Percentiles rank a stretch among this genome's conserved stretches.
These are phyloP conservation scores for Halictus quadricinctus DNA, from an alignment of 2,888 invertebrate genomes.

Conservation along the genomic window DNA sequence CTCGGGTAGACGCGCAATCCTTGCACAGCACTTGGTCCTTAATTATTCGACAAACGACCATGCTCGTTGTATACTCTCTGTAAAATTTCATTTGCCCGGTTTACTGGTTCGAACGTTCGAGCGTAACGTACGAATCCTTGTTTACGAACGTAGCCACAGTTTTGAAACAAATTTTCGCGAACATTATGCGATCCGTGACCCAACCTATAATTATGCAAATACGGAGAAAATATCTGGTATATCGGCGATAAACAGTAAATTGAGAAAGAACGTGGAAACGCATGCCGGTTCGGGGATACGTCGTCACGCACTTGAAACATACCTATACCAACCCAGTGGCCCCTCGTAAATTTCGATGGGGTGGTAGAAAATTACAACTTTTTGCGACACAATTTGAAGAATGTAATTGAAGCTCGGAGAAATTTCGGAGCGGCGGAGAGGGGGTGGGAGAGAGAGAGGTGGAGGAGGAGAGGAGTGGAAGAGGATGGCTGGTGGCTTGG, in stretches of 20 bases:
- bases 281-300: neutral
- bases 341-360: neutral
- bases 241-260: conserved; percentile 1
- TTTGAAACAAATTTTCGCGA: conserved; percentile 1
- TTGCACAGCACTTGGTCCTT: neutral
- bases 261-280: neutral
- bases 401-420: conserved; percentile 10
- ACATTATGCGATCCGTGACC: neutral
- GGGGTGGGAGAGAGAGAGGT: neutral
- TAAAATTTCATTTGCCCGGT: neutral
- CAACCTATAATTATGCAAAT: neutral
- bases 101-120: neutral
- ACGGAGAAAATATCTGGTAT: neutral
- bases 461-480: neutral
- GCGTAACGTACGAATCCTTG: neutral
- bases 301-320: neutral
- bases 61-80: neutral
- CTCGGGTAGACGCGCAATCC: neutral
- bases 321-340: neutral
- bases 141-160: neutral
- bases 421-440: neutral
- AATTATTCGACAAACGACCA: neutral
- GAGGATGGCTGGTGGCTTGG: neutral
- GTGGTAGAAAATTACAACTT: neutral
- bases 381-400: neutral